Evolutionary conservation across 2,113 vertebrate species (phyloP), one percentile per base, ranked within the genome.

Genomic region (Serinus canaria): DNA sequence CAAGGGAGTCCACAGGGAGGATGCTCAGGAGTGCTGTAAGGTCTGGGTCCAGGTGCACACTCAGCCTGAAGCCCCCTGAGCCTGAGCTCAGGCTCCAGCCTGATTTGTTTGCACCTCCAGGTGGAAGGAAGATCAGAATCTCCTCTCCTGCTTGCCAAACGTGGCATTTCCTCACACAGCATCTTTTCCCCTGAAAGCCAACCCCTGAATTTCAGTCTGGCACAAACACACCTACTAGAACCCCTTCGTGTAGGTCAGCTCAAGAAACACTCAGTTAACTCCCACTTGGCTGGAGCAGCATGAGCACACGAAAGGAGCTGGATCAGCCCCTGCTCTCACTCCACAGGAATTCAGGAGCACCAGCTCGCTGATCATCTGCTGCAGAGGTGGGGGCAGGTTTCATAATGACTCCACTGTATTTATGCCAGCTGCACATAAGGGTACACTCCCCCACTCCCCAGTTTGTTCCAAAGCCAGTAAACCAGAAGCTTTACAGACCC

Each of bases 221-320:
- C 92, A 87, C 46, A 76, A 59, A 56, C 2, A 4, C 44, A 72
- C 24, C 84, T 73, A 31, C 59, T 53, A 44, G 55, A 88, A n/a
- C 31, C 11, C 5, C 17, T 46, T 33, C 15, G 16, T 2, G 11
- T 13, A 15, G 2, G 2, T 50, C 74, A 82, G 56, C 73, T 78
- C 27, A 6, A 74, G 33, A 14, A 59, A 52, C 18, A 7, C 9
- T 37, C 14, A 1, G 20, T 43, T 60, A 82, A 56, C 74, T 39
- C 58, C 52, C 46, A 6, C 39, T 10, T 60, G 58, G 15, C 69
- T 25, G 52, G 52, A 84, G 68, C 69, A 35, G 37, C 46, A 10
- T 0, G 6, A 86, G 13, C 37, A 53, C 17, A 1, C 0, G 7
- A 1, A 66, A 44, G 0, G 2, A 3, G 19, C 14, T 23, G 35